Evolutionary conservation across 2,797 vertebrate species (phyloP).

Genomic region (Austrolebias charrua): DNA sequence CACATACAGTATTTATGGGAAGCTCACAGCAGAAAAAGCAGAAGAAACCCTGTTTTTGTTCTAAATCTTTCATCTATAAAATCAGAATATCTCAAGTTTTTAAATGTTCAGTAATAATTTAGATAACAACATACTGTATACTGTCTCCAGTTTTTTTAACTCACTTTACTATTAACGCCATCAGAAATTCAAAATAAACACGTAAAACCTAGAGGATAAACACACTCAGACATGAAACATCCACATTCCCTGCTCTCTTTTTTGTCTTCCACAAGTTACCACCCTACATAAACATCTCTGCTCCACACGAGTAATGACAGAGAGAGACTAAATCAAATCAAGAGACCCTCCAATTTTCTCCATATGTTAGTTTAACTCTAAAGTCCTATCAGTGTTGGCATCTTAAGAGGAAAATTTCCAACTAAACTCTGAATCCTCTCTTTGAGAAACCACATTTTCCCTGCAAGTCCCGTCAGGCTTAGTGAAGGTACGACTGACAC

Average conservation of each 20-base stretch:
- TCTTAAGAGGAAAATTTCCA: slow-evolving; percentile 66
- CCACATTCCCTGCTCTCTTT: slow-evolving; percentile 17
- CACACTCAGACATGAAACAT: slow-evolving; percentile 46
- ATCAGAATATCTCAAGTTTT: slow-evolving; percentile 10
- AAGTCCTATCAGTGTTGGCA: slow-evolving; percentile 66
- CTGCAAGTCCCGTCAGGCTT: slow-evolving; percentile 53
- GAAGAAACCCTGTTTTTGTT: background rate
- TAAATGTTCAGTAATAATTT: slow-evolving; percentile 7
- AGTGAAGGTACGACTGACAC: slow-evolving; percentile 60
- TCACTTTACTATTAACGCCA: slow-evolving; percentile 23
- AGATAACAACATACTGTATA: background rate
- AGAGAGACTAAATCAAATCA: slow-evolving; percentile 67
- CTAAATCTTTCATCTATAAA: background rate
- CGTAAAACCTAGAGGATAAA: slow-evolving; percentile 26
- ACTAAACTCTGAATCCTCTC: slow-evolving; percentile 60
- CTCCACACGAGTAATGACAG: slow-evolving; percentile 62
- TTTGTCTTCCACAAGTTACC: slow-evolving; percentile 40
- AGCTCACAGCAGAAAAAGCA: background rate
- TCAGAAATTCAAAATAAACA: slow-evolving; percentile 17
- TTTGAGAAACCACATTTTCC: slow-evolving; percentile 62
- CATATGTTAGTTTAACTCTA: slow-evolving; percentile 69
- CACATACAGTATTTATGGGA: too few relatives aligned
- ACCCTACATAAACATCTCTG: slow-evolving; percentile 57
- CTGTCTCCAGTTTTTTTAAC: background rate
- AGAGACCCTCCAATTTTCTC: slow-evolving; percentile 68